Conservation (phyloP, 2,888 invertebrate species). For the Heteropelma amictum region DNA sequence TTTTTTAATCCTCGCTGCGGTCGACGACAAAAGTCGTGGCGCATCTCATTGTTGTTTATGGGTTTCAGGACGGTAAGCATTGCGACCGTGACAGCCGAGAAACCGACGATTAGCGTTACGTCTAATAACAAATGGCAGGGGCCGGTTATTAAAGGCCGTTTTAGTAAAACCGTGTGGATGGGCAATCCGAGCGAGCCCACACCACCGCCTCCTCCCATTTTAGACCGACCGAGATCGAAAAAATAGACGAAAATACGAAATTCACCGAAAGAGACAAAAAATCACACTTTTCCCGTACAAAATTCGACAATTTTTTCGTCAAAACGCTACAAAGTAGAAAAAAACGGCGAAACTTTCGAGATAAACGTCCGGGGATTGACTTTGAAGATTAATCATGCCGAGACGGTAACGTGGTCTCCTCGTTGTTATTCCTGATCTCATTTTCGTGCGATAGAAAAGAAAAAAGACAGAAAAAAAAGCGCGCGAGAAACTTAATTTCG, state of each 20-base stretch:
- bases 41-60: constrained; percentile 59
- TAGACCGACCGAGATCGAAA: constrained; percentile 66
- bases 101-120: constrained; percentile 62
- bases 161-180: constrained; percentile 74
- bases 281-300: no score
- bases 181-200: constrained; percentile 72
- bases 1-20: constrained; percentile 12
- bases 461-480: no score
- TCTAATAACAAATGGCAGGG: constrained; percentile 73
- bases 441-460: no score
- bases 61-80: constrained; percentile 70
- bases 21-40: not conserved
- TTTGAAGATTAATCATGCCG: no score
- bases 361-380: not conserved
- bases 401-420: no score
- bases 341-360: not conserved
- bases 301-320: no score
- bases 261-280: no score
- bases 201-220: constrained; percentile 67
- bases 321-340: not conserved
- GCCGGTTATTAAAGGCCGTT: constrained; percentile 75
- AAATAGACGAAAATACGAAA: constrained; percentile 62
- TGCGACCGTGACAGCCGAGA: constrained; percentile 68
- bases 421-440: no score
- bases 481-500: no score